phyloP scores from a whole-genome alignment of 2,888 invertebrate species.

The Pogonocherus hispidulus region DNA sequence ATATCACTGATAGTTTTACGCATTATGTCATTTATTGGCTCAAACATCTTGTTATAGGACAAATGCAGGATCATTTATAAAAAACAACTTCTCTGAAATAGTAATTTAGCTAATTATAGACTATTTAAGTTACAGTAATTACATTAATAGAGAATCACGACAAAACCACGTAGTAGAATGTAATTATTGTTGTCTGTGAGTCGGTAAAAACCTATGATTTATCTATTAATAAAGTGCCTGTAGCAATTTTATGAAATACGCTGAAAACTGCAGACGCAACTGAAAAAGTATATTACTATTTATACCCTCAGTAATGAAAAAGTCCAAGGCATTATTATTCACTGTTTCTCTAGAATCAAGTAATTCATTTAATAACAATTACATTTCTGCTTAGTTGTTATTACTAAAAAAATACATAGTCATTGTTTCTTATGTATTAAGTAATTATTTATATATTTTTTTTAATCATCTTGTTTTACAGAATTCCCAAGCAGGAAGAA shows the following conservation, averaged over 20 bases:
- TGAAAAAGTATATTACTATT: not conserved
- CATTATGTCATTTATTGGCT: too few relatives aligned
- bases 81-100: not conserved
- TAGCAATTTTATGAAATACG: not conserved
- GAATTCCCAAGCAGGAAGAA: not conserved
- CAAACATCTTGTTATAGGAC: too few relatives aligned
- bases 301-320: not conserved
- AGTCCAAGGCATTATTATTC: not conserved
- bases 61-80: too few relatives aligned
- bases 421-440: not conserved
- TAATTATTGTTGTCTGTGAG: not conserved
- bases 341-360: not conserved
- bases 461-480: too few relatives aligned
- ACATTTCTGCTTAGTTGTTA: slow-evolving; percentile 3
- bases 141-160: not conserved
- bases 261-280: not conserved
- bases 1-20: too few relatives aligned
- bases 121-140: not conserved
- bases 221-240: slow-evolving; percentile 2
- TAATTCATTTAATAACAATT: not conserved
- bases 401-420: not conserved
- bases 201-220: not conserved
- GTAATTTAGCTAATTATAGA: not conserved
- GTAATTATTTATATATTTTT: not conserved
- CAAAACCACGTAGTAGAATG: not conserved